Evolutionary conservation across 1,140 invertebrate species (phyloP).

Genomic region (Heliconius nattereri): DNA sequence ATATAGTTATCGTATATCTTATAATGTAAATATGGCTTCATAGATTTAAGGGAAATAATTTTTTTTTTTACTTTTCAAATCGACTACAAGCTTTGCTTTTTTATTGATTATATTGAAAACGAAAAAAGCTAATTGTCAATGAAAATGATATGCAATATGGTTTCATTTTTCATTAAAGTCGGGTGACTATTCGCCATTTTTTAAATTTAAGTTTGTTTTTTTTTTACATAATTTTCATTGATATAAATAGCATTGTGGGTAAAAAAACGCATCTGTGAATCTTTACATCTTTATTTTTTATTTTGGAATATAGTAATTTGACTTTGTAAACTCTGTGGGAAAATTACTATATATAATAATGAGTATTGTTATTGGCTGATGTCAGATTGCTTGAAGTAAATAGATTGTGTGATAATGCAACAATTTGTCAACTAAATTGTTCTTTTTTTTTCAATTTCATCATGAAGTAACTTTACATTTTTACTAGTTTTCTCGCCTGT

Average conservation of each 20-base stretch:
- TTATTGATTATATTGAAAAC: not conserved
- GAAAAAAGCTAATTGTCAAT: not conserved
- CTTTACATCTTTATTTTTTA: not conserved
- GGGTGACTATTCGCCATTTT: not conserved
- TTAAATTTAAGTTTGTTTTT: not conserved
- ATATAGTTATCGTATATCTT: slow-evolving; percentile 36
- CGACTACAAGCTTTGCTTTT: not conserved
- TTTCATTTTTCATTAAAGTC: not conserved
- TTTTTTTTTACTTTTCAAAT: not conserved
- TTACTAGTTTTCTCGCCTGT: not conserved
- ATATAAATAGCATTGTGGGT: not conserved
- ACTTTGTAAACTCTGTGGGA: not conserved
- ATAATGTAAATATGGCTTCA: slow-evolving; percentile 38
- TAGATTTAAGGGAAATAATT: slow-evolving; percentile 4
- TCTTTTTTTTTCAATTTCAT: not conserved
- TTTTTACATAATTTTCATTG: not conserved
- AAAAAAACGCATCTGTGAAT: not conserved
- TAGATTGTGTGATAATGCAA: not conserved
- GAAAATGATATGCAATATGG: not conserved
- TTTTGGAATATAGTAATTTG: not conserved
- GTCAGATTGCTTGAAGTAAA: not conserved
- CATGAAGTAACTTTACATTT: not conserved
- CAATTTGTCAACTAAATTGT: not conserved
- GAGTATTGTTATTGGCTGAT: not conserved
- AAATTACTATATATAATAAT: not conserved